A percentile compares a stretch with the other conserved stretches of the same genome.
phyloP scores from a whole-genome alignment of 2,888 invertebrate species.

The Hylaea fasciaria region DNA sequence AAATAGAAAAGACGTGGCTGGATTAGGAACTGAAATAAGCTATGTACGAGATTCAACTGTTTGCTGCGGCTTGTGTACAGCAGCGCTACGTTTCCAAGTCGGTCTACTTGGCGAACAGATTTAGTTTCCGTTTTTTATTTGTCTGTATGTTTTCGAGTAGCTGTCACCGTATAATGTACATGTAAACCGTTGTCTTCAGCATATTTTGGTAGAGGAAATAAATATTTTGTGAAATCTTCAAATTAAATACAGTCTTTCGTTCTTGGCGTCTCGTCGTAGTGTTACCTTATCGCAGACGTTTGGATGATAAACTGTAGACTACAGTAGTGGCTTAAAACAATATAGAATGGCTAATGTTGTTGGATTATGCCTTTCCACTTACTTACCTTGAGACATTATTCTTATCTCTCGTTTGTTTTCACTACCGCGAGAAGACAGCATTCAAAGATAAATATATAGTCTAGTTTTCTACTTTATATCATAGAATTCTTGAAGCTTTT shows the following conservation, averaged over 20 bases:
- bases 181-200: constrained; percentile 56
- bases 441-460: no score
- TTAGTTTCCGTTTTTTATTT: constrained; percentile 42
- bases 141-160: constrained; percentile 56
- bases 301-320: constrained; percentile 57
- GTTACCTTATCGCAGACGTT: constrained; percentile 58
- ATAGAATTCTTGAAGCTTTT: no score
- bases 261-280: constrained; percentile 60
- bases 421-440: no score
- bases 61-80: neutral
- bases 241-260: constrained; percentile 65
- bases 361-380: no score
- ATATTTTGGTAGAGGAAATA: constrained; percentile 58
- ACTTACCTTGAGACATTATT: no score
- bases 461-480: no score
- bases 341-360: no score
- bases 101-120: constrained; percentile 5
- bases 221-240: constrained; percentile 70
- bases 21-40: constrained; percentile 32
- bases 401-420: no score
- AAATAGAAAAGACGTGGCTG: constrained; percentile 37
- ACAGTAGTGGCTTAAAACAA: constrained; percentile 15
- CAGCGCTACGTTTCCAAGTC: constrained; percentile 37
- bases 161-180: constrained; percentile 51
- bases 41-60: constrained; percentile 1